A percentile compares a stretch with the other conserved stretches of the same genome.
Evolutionary conservation across 2,113 vertebrate genomes (phyloP).

Genomic region (Tachysurus vachellii): DNA sequence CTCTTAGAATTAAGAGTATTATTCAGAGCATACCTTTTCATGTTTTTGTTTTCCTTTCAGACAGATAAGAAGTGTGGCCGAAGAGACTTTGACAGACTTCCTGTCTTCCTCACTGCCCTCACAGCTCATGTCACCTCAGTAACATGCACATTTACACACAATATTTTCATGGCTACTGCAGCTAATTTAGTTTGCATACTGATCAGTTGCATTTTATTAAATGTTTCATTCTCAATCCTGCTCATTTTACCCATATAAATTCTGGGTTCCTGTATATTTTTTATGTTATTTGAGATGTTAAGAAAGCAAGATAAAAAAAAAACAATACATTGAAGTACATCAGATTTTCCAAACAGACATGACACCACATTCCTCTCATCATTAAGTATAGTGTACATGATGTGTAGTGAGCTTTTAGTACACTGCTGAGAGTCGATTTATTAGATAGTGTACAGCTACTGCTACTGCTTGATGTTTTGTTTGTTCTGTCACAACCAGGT

Average conservation of each 20-base stretch:
- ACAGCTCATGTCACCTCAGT: background rate
- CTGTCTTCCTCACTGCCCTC: background rate
- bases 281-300: background rate
- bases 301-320: background rate
- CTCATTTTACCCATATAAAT: background rate
- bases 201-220: constrained; percentile 52
- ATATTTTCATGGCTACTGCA: constrained; percentile 48
- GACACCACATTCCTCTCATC: background rate
- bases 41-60: background rate
- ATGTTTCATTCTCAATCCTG: background rate
- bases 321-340: too few relatives aligned
- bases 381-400: background rate
- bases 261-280: background rate
- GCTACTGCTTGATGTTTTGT: background rate
- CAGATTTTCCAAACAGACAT: background rate
- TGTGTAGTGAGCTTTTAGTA: background rate
- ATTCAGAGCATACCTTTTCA: background rate
- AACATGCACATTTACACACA: background rate
- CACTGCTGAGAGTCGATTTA: background rate
- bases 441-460: background rate
- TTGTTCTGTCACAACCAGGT: background rate
- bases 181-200: constrained; percentile 54
- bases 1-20: background rate
- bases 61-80: background rate
- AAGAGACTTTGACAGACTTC: background rate